Percentiles rank a stretch among this genome's conserved stretches.
Conservation (phyloP, 2,113 vertebrate species). For the Xyliphius kryptos region DNA sequence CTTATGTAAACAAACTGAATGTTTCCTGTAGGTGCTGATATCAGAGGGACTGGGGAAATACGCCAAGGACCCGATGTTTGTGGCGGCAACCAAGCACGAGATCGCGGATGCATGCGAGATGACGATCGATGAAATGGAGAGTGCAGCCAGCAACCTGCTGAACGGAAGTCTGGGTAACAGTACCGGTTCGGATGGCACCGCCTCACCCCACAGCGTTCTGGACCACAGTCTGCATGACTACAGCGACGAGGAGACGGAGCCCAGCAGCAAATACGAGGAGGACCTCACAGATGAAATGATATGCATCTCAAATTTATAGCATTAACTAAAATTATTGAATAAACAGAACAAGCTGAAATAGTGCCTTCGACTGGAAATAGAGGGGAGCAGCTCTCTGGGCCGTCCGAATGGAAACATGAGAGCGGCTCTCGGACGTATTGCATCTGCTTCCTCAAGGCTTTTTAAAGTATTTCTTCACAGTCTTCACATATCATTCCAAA, state of each 20-base stretch:
- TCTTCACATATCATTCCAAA: constrained; percentile 32
- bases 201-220: constrained; percentile 57
- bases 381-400: constrained; percentile 59
- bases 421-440: constrained; percentile 9
- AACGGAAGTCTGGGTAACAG: constrained; percentile 67
- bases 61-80: constrained; percentile 92
- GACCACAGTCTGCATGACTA: constrained; percentile 81
- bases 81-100: constrained; percentile 84
- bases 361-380: constrained; percentile 70
- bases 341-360: constrained; percentile 44
- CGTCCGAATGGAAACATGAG: constrained; percentile 40
- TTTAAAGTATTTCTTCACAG: constrained; percentile 23
- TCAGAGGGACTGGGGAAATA: constrained; percentile 90
- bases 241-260: constrained; percentile 85
- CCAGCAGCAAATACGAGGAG: constrained; percentile 73
- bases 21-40: constrained; percentile 81
- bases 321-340: constrained; percentile 44
- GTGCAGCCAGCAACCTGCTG: constrained; percentile 87
- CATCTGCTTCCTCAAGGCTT: not conserved
- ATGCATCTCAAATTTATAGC: constrained; percentile 93
- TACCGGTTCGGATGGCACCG: constrained; percentile 37
- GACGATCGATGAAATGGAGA: constrained; percentile 98
- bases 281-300: constrained; percentile 96
- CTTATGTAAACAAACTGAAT: too few relatives aligned
- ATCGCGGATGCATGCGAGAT: constrained; percentile 94